Conservation (phyloP, 37 sponge, comb jelly and placozoan genomes). For the Oscarella lobularis region DNA sequence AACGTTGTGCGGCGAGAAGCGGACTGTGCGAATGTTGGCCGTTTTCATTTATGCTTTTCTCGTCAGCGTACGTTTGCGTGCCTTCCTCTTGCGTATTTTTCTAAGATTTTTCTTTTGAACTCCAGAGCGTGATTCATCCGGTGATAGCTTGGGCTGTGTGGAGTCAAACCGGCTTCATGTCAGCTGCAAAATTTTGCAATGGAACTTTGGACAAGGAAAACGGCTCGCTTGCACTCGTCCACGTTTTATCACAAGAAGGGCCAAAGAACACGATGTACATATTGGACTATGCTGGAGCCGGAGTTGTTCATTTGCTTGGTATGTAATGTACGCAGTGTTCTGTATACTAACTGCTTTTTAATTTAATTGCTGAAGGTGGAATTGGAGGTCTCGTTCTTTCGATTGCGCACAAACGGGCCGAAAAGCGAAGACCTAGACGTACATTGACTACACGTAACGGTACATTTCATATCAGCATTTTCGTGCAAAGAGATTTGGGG, state of each 20-base stretch:
- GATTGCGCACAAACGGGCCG: no score
- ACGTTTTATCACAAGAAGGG: not conserved
- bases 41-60: constrained; percentile 79
- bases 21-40: constrained; percentile 60
- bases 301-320: constrained; percentile 2
- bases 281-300: constrained; percentile 4
- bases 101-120: not conserved
- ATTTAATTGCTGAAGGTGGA: no score
- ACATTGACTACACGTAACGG: no score
- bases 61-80: constrained; percentile 41
- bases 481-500: no score
- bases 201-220: not conserved
- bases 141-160: not conserved
- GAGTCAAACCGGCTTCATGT: not conserved
- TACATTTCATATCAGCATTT: no score
- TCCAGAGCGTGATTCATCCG: constrained; percentile 12
- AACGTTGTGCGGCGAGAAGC: constrained; percentile 40
- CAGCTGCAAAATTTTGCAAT: not conserved
- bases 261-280: not conserved
- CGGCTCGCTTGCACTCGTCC: not conserved
- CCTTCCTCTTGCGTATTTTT: not conserved
- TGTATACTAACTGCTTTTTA: no score
- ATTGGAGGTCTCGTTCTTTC: constrained; percentile 3
- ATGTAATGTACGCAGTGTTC: no score
- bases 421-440: no score